These are phyloP conservation scores for Syrrhaptes paradoxus DNA, from an alignment of 2,113 vertebrate species.

Conservation along the genomic window DNA sequence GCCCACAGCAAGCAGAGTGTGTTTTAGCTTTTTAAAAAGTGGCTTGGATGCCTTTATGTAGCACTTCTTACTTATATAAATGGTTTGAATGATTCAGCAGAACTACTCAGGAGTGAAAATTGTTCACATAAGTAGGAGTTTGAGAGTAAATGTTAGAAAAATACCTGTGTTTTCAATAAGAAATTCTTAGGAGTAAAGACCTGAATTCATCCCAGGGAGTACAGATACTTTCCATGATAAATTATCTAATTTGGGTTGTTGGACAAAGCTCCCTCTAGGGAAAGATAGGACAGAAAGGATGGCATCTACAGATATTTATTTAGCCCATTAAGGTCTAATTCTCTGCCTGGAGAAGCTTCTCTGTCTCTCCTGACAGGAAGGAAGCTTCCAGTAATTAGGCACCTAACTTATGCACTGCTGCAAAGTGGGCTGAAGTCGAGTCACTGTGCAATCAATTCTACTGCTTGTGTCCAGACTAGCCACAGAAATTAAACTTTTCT, in stretches of 20 bases:
- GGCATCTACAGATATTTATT: constrained; percentile 48
- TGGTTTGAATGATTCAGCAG: background rate
- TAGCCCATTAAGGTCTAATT: constrained; percentile 44
- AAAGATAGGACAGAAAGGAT: background rate
- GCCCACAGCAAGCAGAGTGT: background rate
- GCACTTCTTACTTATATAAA: background rate
- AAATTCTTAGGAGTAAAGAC: background rate
- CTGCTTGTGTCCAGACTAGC: background rate
- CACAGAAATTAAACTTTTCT: background rate
- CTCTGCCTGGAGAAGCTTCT: constrained; percentile 26
- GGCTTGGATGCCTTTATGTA: background rate
- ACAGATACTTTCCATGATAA: background rate
- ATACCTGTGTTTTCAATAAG: background rate
- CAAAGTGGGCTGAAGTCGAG: background rate
- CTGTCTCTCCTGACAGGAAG: constrained; percentile 11
- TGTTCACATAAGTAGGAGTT: background rate
- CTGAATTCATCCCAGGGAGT: background rate
- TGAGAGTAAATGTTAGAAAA: background rate
- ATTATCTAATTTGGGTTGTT: background rate
- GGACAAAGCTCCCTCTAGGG: background rate
- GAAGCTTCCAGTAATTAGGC: constrained; percentile 49
- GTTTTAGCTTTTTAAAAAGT: background rate
- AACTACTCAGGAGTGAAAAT: background rate
- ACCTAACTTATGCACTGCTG: constrained; percentile 16
- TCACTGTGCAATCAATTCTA: background rate